Base-by-base conservation (phyloP, 1,140 invertebrate genomes). In the Caenorhabditis brenneri region DNA sequence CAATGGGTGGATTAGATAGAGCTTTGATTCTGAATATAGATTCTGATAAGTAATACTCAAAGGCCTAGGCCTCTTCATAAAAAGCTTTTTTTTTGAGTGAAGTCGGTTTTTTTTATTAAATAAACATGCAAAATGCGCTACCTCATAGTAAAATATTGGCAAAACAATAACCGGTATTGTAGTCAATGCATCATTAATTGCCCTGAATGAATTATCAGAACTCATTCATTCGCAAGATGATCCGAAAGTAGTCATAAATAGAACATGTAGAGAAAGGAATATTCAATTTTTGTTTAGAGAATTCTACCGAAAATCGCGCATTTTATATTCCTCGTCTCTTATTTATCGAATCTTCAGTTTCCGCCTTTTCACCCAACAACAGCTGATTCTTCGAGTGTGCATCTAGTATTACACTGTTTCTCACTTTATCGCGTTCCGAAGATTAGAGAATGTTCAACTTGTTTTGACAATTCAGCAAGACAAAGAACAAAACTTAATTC, bases 101-200 rank as follows among this genome's bases (percentile, higher is more conserved):
- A 4, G 22, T 16, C 49, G 19, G 22, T n/a, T n/a, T 51, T 51
- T n/a, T n/a, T n/a, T n/a, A n/a, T n/a, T n/a, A n/a, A n/a, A n/a
- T n/a, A n/a, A n/a, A n/a, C n/a, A n/a, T n/a, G n/a, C n/a, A n/a
- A n/a, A n/a, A n/a, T 58, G 0, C 31, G 27, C 31, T 39, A 79
- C 80, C 80, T 81, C 80, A 81, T 55, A 81, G 42, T 81, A 81
- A 51, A 81, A 39, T 22, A 81, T 81, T 0, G 80, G 80, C 19
- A 81, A 27, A 6, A 53, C 22, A 16, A 55, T n/a, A 0, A 81
- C 80, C 27, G 80, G 80, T 81, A 58, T 36, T 5, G 36, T 58
- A 19, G 49, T 42, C 51, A 80, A 15, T 10, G 49, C 46, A 0
- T 51, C 31, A 33, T 80, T 27, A 51, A n/a, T 2, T 24, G 9